Evolutionary conservation across 2,888 invertebrate genomes (phyloP), one percentile per base, ranked within the genome.

Genomic region (Theretra japonica): DNA sequence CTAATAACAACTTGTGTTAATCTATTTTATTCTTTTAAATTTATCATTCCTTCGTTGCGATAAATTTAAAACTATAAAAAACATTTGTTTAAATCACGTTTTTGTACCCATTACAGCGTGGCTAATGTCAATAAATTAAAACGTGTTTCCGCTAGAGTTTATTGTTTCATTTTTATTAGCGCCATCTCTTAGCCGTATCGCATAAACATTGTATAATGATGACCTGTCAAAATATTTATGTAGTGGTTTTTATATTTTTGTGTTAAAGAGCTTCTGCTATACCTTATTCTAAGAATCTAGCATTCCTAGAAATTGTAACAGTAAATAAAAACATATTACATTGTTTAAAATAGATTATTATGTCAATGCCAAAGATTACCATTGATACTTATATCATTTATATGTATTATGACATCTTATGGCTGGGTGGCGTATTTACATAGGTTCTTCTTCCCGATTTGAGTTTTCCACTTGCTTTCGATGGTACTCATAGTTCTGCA

Each of bases 81-180:
- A 25, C 8, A 15, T 23, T 7, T 23, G 3, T 58, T 23, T 58
- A 17, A 58, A 58, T 41, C 41, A 41, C 41, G 3, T 15, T 41
- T 65, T 23, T 48, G 23, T 17, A 23, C 41, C 15, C 23, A 48
- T 65, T 65, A 41, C 41, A 23, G 17, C 23, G 65, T 23, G 23
- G 65, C 65, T 48, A 65, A 48, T 48, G 65, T 65, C 65, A 65
- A 65, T 65, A 65, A 65, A 65, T 65, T 23, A 65, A 53, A 65
- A 65, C 41, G 65, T 65, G 21, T 23, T 48, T 41, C 65, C 23
- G 65, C n/a, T 65, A 23, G 21, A 6, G 48, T 65, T 48, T 65
- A 65, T 65, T 65, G 48, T 65, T 65, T 23, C 48, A 48, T 48
- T 41, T 48, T 65, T 48, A 48, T 65, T 65, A 65, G 23, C 17